These are phyloP conservation scores for Camponotus floridanus DNA, from an alignment of 1,140 invertebrate genomes.

Conservation along the genomic window DNA sequence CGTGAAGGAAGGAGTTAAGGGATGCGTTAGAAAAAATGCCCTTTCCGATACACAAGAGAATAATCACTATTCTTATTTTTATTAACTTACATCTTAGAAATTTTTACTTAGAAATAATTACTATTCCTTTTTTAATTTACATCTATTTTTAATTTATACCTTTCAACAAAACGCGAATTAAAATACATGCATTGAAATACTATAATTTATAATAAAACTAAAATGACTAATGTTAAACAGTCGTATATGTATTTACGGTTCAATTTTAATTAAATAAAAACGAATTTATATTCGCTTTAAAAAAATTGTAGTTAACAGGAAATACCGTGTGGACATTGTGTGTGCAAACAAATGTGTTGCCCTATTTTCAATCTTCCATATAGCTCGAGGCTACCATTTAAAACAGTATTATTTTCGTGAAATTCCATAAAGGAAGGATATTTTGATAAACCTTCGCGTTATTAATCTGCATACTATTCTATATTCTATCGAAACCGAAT, in stretches of 20 bases:
- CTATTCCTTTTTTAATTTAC: too few species aligned
- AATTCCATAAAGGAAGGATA: constrained; percentile 6
- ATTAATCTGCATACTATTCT: constrained; percentile 9
- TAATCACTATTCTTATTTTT: not conserved
- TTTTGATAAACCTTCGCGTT: constrained; percentile 40
- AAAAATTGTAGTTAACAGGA: not conserved
- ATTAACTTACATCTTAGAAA: not conserved
- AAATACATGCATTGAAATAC: not conserved
- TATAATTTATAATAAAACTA: not conserved
- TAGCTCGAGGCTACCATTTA: constrained; percentile 17
- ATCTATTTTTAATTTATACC: too few species aligned
- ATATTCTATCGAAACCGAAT: constrained; percentile 18
- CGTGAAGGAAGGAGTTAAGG: not conserved
- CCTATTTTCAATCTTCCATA: constrained; percentile 21
- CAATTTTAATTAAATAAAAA: constrained; percentile 30
- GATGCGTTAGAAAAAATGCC: not conserved
- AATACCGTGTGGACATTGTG: not conserved
- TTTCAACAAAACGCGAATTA: not conserved
- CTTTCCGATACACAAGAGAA: not conserved
- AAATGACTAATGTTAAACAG: not conserved
- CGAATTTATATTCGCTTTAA: not conserved
- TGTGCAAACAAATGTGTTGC: not conserved
- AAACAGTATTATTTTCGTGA: constrained; percentile 32
- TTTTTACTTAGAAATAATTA: too few species aligned
- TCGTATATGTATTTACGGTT: not conserved